A percentile compares a stretch with the other conserved stretches of the same genome.
These are phyloP conservation scores for Acrocephalus scirpaceus DNA, from an alignment of 2,797 vertebrate genomes.

Conservation along the genomic window DNA sequence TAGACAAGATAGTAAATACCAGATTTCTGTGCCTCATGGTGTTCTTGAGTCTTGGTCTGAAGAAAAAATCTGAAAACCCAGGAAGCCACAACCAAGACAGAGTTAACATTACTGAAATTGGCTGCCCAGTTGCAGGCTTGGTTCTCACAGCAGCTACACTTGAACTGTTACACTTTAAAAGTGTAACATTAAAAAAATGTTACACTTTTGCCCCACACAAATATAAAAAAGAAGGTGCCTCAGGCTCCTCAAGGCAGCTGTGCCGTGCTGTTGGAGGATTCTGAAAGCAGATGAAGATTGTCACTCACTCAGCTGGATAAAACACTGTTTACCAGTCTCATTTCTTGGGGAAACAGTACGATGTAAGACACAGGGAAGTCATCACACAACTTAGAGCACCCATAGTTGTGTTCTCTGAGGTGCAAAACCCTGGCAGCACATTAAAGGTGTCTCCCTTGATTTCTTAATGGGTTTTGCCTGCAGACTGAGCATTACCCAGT, in stretches of 20 bases:
- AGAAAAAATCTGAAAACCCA: not conserved
- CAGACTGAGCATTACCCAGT: not conserved
- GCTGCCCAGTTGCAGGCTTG: not conserved
- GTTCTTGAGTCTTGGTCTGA: not conserved
- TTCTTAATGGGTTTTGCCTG: not conserved
- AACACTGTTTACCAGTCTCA: too few relatives aligned
- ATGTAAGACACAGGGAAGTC: not conserved
- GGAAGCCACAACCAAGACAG: not conserved
- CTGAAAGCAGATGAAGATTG: not conserved
- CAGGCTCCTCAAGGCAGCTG: not conserved
- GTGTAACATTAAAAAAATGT: too few relatives aligned
- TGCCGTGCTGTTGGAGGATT: not conserved
- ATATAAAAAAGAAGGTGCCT: not conserved
- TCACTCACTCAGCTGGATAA: not conserved
- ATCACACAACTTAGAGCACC: not conserved
- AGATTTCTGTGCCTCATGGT: not conserved
- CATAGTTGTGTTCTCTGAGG: rapidly evolving
- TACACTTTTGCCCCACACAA: rapidly evolving
- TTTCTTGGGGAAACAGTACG: not conserved
- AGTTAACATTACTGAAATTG: not conserved
- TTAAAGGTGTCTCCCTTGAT: not conserved
- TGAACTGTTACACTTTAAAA: too few relatives aligned
- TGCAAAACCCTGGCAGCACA: not conserved
- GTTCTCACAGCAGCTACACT: not conserved
- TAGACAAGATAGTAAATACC: not conserved